Evolutionary conservation across 2,797 vertebrate species (phyloP).

Genomic region (Cheirogaleus major): DNA sequence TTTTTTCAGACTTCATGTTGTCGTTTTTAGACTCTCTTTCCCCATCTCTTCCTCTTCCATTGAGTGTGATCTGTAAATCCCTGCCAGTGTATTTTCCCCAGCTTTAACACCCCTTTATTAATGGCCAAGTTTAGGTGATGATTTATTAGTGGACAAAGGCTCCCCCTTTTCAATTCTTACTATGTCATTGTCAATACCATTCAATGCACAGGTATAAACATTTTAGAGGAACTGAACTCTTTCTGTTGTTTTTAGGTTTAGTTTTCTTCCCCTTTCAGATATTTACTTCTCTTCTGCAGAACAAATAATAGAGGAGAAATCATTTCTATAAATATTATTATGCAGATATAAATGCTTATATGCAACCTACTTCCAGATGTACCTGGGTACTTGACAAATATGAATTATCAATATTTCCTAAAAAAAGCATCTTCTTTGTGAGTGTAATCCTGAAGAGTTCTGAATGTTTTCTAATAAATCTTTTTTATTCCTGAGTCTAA

Average conservation of each 20-base stretch:
- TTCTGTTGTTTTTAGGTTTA: background rate
- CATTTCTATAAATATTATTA: constrained; percentile 28
- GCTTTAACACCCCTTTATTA: background rate
- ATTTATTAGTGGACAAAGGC: background rate
- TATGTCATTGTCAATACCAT: background rate
- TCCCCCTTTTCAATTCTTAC: background rate
- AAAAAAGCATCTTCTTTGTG: background rate
- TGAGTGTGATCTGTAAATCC: background rate
- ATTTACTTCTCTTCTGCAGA: background rate
- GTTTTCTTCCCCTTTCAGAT: background rate
- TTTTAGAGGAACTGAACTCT: constrained; percentile 25
- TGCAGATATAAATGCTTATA: constrained; percentile 27
- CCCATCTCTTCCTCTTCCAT: background rate
- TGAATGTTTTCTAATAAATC: constrained; percentile 38
- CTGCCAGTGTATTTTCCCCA: background rate
- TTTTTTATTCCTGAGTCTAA: constrained; percentile 7
- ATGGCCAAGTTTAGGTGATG: background rate
- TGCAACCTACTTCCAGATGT: background rate
- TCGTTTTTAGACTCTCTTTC: background rate
- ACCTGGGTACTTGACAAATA: background rate
- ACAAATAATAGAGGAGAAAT: background rate
- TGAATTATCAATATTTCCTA: constrained; percentile 13
- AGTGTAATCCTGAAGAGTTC: background rate
- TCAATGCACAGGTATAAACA: background rate
- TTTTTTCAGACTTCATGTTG: background rate